Percentiles rank a stretch among this genome's conserved stretches.
These are phyloP conservation scores for Planococcus citri DNA, from an alignment of 1,140 invertebrate species.

Conservation along the genomic window DNA sequence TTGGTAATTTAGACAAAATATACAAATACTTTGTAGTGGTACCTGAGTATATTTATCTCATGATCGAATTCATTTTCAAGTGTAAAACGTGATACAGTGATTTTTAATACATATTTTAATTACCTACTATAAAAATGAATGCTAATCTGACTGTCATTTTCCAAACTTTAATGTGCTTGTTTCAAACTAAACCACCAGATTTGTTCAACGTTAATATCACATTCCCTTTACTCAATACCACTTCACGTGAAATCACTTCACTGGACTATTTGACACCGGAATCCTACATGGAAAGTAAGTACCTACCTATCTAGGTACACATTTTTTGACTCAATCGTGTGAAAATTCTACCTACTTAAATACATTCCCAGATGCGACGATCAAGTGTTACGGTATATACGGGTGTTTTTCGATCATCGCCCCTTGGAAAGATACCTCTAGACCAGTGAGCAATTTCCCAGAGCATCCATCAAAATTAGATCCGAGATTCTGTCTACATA, in stretches of 20 bases:
- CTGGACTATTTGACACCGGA: background rate
- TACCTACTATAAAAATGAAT: too few relatives aligned
- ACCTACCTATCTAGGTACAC: background rate
- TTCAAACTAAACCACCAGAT: too few relatives aligned
- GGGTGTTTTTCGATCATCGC: conserved; percentile 71
- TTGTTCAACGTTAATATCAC: too few relatives aligned
- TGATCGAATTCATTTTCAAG: too few relatives aligned
- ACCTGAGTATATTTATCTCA: too few relatives aligned
- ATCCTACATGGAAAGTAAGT: background rate
- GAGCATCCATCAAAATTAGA: conserved; percentile 44
- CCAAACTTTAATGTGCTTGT: too few relatives aligned
- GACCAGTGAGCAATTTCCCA: conserved; percentile 67
- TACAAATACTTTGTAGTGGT: too few relatives aligned
- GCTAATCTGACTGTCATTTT: too few relatives aligned
- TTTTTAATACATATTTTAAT: too few relatives aligned
- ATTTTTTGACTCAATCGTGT: background rate
- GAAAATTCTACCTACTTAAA: background rate
- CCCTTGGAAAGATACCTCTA: conserved; percentile 53
- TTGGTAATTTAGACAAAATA: too few relatives aligned
- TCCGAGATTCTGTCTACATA: conserved; percentile 39
- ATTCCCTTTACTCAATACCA: too few relatives aligned
- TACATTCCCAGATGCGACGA: conserved; percentile 24
- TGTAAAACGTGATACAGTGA: too few relatives aligned
- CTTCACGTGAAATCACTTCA: background rate
- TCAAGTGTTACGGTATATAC: conserved; percentile 57